Evolutionary conservation across 2,797 vertebrate genomes (phyloP).

Genomic region (Macrochelys suwanniensis): DNA sequence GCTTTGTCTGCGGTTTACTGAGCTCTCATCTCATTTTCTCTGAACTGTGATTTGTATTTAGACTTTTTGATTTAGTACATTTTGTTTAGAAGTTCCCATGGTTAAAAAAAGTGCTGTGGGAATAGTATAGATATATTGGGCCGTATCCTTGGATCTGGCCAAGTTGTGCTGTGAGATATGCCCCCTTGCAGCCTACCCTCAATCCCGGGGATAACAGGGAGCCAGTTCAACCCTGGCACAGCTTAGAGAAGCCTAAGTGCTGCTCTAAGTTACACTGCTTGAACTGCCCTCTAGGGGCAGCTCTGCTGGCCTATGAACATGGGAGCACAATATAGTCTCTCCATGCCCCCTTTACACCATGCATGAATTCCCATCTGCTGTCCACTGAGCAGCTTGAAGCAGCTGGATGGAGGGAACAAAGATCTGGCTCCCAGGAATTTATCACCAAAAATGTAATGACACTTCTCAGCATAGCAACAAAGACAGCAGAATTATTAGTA

Average conservation of each 20-base stretch:
- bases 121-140: not conserved
- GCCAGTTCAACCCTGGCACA: not conserved
- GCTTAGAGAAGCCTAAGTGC: not conserved
- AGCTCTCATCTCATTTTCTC: constrained; percentile 57
- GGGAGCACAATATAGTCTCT: not conserved
- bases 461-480: not conserved
- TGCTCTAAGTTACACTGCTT: not conserved
- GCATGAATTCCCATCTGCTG: not conserved
- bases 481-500: not conserved
- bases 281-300: not conserved
- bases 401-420: not conserved
- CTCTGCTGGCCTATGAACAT: not conserved
- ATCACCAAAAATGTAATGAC: not conserved
- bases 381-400: not conserved
- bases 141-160: not conserved
- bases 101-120: constrained; percentile 2
- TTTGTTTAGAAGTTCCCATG: constrained; percentile 43
- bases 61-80: constrained; percentile 35
- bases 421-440: not conserved
- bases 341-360: not conserved
- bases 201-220: not conserved
- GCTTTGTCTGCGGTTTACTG: constrained; percentile 52
- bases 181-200: not conserved
- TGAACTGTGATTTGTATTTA: constrained; percentile 36
- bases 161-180: not conserved